phyloP scores from a whole-genome alignment of 1,140 invertebrate genomes.

The Nilaparvata lugens region DNA sequence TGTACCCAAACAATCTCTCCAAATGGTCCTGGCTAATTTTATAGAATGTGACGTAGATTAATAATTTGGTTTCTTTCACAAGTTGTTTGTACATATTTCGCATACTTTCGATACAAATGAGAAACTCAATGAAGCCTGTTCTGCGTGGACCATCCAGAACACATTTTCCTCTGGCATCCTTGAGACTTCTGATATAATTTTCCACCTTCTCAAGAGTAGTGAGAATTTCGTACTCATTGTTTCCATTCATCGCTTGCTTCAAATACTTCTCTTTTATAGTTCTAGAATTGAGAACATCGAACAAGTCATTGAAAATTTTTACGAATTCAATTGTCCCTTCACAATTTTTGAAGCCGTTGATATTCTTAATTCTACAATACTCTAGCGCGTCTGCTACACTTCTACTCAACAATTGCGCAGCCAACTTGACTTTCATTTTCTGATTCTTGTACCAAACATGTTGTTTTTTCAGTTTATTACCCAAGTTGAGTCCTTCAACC shows the following conservation, averaged over 20 bases:
- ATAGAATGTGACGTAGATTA: conserved; percentile 29
- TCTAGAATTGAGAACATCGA: conserved; percentile 25
- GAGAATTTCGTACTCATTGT: conserved; percentile 14
- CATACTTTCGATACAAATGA: conserved; percentile 20
- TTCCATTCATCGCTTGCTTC: conserved; percentile 12
- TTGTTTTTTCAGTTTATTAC: too few relatives aligned
- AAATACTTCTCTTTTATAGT: conserved; percentile 14
- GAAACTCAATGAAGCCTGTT: conserved; percentile 27
- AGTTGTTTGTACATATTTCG: conserved; percentile 14
- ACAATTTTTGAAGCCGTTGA: too few relatives aligned
- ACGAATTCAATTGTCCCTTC: too few relatives aligned
- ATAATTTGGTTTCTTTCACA: not conserved
- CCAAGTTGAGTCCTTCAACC: too few relatives aligned
- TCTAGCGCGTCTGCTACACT: too few relatives aligned
- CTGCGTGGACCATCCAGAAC: conserved; percentile 15
- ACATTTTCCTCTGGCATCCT: not conserved
- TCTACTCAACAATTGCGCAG: too few relatives aligned
- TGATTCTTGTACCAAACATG: too few relatives aligned
- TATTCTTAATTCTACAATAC: too few relatives aligned
- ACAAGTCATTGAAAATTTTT: conserved; percentile 20
- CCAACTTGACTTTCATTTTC: too few relatives aligned
- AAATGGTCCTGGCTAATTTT: conserved; percentile 35
- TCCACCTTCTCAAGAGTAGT: too few relatives aligned
- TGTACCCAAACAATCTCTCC: conserved; percentile 33
- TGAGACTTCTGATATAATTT: not conserved